Evolutionary conservation across 1,140 invertebrate species (phyloP).

Genomic region (Lepidostoma basale): DNA sequence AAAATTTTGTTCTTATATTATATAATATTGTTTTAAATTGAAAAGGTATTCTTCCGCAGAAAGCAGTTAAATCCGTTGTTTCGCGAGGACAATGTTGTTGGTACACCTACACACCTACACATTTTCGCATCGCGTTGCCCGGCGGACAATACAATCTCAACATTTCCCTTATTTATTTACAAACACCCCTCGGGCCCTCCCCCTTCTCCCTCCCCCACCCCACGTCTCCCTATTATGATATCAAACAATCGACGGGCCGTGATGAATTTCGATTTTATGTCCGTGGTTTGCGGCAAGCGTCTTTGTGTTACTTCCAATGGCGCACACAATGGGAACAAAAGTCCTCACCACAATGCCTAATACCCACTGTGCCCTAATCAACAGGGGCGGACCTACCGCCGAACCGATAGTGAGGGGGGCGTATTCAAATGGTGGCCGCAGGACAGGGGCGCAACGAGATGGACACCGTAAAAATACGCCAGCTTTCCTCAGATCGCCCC

Average conservation of each 20-base stretch:
- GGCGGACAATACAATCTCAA: slow-evolving; percentile 7
- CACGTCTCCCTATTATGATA: slow-evolving; percentile 46
- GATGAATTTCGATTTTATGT: slow-evolving; percentile 64
- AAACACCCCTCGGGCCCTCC: slow-evolving; percentile 5
- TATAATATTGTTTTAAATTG: too few species aligned
- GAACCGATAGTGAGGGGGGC: slow-evolving; percentile 32
- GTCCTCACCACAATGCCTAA: slow-evolving; percentile 64
- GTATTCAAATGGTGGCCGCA: slow-evolving; percentile 38
- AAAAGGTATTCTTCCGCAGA: too few species aligned
- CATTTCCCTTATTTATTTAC: slow-evolving; percentile 26
- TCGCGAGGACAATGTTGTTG: too few species aligned
- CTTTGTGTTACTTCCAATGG: slow-evolving; percentile 54
- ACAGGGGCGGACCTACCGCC: slow-evolving; percentile 37
- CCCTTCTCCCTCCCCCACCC: background rate
- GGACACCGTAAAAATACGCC: background rate
- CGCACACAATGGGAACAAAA: slow-evolving; percentile 61
- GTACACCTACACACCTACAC: too few species aligned
- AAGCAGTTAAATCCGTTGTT: too few species aligned
- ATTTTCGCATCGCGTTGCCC: background rate
- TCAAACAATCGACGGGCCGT: slow-evolving; percentile 57
- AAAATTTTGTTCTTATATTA: too few species aligned
- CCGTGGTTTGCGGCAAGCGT: slow-evolving; percentile 53
- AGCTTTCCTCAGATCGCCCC: too few species aligned
- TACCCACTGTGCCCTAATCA: slow-evolving; percentile 52
- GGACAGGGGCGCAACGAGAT: background rate